These are phyloP conservation scores for Rhinoderma darwinii DNA, from an alignment of 2,113 vertebrate genomes.

Conservation along the genomic window DNA sequence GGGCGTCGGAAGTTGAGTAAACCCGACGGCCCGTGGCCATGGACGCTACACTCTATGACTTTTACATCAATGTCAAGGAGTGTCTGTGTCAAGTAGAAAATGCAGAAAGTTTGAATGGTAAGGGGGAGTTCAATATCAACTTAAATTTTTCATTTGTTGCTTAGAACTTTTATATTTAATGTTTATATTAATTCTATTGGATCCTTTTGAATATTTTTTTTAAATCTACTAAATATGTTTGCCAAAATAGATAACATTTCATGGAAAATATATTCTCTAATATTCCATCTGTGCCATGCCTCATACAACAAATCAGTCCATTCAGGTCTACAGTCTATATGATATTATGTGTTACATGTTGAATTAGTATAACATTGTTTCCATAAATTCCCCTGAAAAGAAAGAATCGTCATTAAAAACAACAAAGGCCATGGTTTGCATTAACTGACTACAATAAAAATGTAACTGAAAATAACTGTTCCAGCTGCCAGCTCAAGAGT, in stretches of 20 bases:
- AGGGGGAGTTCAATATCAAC: too few relatives aligned
- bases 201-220: neutral
- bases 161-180: too few relatives aligned
- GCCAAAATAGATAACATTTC: neutral
- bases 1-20: too few relatives aligned
- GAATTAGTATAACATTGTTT: neutral
- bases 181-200: neutral
- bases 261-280: neutral
- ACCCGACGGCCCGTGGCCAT: too few relatives aligned
- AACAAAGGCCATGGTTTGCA: neutral
- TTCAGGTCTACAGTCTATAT: neutral
- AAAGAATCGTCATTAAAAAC: neutral
- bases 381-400: neutral
- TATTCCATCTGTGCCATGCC: neutral
- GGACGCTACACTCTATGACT: too few relatives aligned
- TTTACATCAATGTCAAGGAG: too few relatives aligned
- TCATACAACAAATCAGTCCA: neutral
- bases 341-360: neutral
- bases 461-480: slow-evolving; percentile 12
- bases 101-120: too few relatives aligned
- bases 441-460: neutral
- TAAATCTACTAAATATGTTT: neutral
- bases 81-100: too few relatives aligned
- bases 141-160: too few relatives aligned
- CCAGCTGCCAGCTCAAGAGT: neutral